Evolutionary conservation across 2,797 vertebrate species (phyloP), one percentile per base, ranked within the genome.

Genomic region (Coreius guichenoti): DNA sequence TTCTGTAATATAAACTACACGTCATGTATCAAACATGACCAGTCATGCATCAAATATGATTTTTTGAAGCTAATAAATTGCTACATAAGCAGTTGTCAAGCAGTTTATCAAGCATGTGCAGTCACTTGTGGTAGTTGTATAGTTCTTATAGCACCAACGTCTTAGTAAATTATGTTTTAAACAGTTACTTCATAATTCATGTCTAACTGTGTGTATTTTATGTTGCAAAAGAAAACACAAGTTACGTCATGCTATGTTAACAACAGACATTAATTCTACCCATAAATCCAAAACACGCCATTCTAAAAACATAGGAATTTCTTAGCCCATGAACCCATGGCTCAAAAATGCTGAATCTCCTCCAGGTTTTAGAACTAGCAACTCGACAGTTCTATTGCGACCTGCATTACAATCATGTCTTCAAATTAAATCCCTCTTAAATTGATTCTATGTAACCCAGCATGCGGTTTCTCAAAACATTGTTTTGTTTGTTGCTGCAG

Each of bases 401-500:
- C 11, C 43, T 47, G 39, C 77, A 23, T 67, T 67, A 31, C 17
- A 31, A 33, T 16, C 19, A 5, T 23, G 26, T 3, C 16, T 63
- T 80, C 1, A 14, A 49, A 31, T 67, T 3, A 23, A 47, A 23
- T 47, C 36, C 36, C 2, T 29, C n/a, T 63, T 36, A 45, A 63
- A 5, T 0, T 45, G 9, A 73, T 73, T 81, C 36, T 17, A 3
- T 36, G 39, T 54, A 54, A 81, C 1, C 5, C n/a, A 47, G n/a
- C 26, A 31, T 80, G 26, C 4, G 43, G 43, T 80, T 80, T 47
- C 61, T 80, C 76, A 63, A 29, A 79, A 45, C 8, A 8, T 21
- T 56, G n/a, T 43, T 69, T 58, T 70, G 51, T 85, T 33, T 69
- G 47, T 80, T 19, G 21, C 39, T 61, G 73, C 89, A 95, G 94